Percentiles rank a stretch among this genome's conserved stretches.
Evolutionary conservation across 1,140 invertebrate genomes (phyloP).

Genomic region (Zaprionus capensis): DNA sequence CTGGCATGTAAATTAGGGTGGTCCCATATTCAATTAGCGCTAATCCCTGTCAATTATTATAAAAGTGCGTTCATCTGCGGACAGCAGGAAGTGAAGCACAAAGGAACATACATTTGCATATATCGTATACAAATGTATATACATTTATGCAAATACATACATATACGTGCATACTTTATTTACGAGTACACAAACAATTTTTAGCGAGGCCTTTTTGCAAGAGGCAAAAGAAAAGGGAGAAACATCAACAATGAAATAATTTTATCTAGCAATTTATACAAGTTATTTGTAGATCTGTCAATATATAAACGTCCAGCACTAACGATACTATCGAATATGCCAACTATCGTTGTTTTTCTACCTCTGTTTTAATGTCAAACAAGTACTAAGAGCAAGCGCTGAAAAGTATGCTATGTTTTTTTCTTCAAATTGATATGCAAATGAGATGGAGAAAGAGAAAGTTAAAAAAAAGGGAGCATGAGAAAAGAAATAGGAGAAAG

Average conservation of each 20-base stretch:
- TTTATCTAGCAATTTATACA: not conserved
- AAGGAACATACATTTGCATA: not conserved
- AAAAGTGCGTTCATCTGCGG: not conserved
- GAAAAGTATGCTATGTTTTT: not conserved
- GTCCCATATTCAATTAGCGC: not conserved
- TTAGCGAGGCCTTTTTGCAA: not conserved
- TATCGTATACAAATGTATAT: not conserved
- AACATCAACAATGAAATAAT: not conserved
- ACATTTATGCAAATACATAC: not conserved
- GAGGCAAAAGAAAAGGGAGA: not conserved
- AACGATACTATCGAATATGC: too few relatives aligned
- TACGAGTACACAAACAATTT: not conserved
- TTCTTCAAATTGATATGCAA: not conserved
- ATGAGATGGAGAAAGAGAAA: not conserved
- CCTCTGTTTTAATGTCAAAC: too few relatives aligned
- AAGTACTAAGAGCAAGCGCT: not conserved
- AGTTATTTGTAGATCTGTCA: too few relatives aligned
- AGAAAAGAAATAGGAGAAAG: too few relatives aligned
- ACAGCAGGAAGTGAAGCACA: not conserved
- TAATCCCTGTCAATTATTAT: conserved; percentile 8
- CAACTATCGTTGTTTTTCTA: too few relatives aligned
- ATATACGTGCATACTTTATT: not conserved
- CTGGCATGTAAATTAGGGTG: conserved; percentile 25
- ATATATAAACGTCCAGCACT: too few relatives aligned
- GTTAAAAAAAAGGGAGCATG: not conserved